These are phyloP conservation scores for Chloropsis cyanopogon DNA, from an alignment of 2,113 vertebrate species.

Conservation along the genomic window DNA sequence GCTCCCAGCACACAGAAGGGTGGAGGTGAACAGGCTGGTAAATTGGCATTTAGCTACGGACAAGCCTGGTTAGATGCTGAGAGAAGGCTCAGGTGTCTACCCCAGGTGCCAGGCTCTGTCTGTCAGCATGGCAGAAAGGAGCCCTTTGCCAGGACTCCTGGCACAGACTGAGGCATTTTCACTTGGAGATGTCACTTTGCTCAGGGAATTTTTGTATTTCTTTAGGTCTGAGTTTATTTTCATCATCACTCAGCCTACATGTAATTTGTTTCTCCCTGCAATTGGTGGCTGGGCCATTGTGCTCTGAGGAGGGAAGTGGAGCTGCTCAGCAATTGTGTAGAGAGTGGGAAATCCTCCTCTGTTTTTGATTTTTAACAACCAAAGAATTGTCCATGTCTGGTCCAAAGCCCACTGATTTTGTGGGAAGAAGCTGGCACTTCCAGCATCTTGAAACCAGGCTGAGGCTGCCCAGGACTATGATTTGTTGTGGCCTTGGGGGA, in stretches of 20 bases:
- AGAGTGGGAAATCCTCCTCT: neutral
- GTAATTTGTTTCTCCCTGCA: neutral
- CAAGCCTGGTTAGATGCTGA: neutral
- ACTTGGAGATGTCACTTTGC: neutral
- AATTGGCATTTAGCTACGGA: neutral
- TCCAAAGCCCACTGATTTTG: neutral
- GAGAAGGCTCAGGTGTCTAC: neutral
- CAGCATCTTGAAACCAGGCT: neutral
- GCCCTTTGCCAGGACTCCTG: neutral
- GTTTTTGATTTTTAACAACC: neutral
- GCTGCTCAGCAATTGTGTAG: neutral
- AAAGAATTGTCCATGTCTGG: neutral
- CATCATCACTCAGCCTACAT: fast-evolving
- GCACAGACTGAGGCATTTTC: neutral
- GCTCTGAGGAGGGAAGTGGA: neutral
- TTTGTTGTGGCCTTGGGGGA: neutral
- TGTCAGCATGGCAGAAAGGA: neutral
- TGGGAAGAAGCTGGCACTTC: neutral
- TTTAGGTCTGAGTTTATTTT: neutral
- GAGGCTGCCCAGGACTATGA: neutral
- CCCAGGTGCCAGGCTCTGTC: neutral
- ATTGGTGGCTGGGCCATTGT: fast-evolving
- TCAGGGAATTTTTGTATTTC: neutral
- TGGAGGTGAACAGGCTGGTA: neutral
- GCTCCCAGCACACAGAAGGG: neutral